Percentiles rank a stretch among this genome's conserved stretches.
These are phyloP conservation scores for Agapetus fuscipes DNA, from an alignment of 2,888 invertebrate species.

Conservation along the genomic window DNA sequence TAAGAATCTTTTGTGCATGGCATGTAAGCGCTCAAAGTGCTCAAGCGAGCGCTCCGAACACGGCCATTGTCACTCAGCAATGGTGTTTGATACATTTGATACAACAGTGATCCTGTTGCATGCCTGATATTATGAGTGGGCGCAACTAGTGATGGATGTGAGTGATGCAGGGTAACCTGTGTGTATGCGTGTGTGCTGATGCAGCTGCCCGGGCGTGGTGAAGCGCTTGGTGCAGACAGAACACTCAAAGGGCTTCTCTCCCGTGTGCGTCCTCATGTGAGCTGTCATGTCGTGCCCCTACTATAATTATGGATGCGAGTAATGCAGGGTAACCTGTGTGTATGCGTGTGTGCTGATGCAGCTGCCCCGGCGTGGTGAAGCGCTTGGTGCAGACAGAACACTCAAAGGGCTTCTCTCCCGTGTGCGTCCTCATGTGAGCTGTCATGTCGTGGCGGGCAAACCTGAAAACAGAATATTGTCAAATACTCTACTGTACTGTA, in stretches of 20 bases:
- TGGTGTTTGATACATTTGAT: too few relatives aligned
- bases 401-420: conserved; percentile 44
- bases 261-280: conserved; percentile 46
- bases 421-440: conserved; percentile 44
- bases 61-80: too few relatives aligned
- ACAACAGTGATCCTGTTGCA: too few relatives aligned
- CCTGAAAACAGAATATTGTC: conserved; percentile 24
- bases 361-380: conserved; percentile 30
- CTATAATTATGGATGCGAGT: too few relatives aligned
- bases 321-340: conserved; percentile 35
- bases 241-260: conserved; percentile 46
- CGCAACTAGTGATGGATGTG: too few relatives aligned
- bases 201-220: conserved; percentile 29
- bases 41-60: too few relatives aligned
- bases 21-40: too few relatives aligned
- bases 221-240: conserved; percentile 35
- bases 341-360: conserved; percentile 32
- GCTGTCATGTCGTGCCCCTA: too few relatives aligned
- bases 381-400: conserved; percentile 38
- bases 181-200: conserved; percentile 33
- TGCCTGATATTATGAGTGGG: too few relatives aligned
- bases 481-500: too few relatives aligned
- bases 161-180: too few relatives aligned
- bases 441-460: conserved; percentile 36
- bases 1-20: too few relatives aligned